Conservation (phyloP, 2,888 invertebrate genomes). For the Tetropium fuscum region DNA sequence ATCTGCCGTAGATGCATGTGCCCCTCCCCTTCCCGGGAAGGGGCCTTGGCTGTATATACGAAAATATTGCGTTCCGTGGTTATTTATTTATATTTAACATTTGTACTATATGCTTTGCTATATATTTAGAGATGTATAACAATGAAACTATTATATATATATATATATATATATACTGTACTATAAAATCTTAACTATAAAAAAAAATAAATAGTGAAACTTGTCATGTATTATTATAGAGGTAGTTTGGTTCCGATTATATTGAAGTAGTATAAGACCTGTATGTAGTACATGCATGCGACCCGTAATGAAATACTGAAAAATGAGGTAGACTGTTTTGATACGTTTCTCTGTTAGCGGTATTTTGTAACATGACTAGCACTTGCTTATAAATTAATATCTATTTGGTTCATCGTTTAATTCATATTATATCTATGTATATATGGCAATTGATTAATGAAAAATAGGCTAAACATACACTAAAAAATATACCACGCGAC, state of each 20-base stretch:
- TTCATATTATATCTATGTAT: slow-evolving; percentile 42
- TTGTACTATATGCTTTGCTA: slow-evolving; percentile 40
- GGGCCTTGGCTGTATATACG: slow-evolving; percentile 16
- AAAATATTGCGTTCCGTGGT: slow-evolving; percentile 29
- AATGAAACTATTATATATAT: slow-evolving; percentile 43
- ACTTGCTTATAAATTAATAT: slow-evolving; percentile 57
- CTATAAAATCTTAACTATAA: slow-evolving; percentile 42
- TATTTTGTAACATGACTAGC: slow-evolving; percentile 56
- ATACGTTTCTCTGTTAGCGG: slow-evolving; percentile 35
- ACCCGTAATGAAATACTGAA: slow-evolving; percentile 56
- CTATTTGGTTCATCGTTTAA: slow-evolving; percentile 57
- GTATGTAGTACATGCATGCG: slow-evolving; percentile 1
- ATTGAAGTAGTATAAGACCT: slow-evolving; percentile 14
- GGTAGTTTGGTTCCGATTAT: slow-evolving; percentile 39
- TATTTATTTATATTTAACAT: slow-evolving; percentile 28
- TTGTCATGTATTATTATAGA: slow-evolving; percentile 52
- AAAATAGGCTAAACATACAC: slow-evolving; percentile 28
- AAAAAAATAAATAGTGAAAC: slow-evolving; percentile 43
- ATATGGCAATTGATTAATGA: slow-evolving; percentile 43
- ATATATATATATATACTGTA: no score
- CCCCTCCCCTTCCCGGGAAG: no score
- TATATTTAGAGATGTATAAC: slow-evolving; percentile 36
- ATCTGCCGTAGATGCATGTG: no score
- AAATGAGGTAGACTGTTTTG: slow-evolving; percentile 56
- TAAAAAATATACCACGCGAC: slow-evolving; percentile 40